Evolutionary conservation across 2,888 invertebrate species (phyloP).

Genomic region (Erebia palarica): DNA sequence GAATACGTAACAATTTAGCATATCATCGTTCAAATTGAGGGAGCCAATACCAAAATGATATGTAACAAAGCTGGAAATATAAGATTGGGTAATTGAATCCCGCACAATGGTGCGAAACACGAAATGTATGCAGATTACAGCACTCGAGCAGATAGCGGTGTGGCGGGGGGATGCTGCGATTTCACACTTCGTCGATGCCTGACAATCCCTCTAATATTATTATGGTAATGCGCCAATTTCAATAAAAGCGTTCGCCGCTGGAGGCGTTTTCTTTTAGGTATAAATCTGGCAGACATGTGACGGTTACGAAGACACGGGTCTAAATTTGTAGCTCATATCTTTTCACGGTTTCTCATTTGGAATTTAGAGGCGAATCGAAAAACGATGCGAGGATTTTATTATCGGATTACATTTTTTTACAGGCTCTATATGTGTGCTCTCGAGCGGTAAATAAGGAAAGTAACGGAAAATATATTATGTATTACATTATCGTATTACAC

Average conservation of each 20-base stretch:
- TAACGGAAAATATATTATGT: conserved; percentile 19
- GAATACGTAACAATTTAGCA: conserved; percentile 38
- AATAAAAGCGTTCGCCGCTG: conserved; percentile 75
- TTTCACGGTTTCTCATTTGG: conserved; percentile 57
- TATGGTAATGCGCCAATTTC: conserved; percentile 81
- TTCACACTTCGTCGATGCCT: conserved; percentile 75
- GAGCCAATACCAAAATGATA: conserved; percentile 42
- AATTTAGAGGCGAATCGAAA: conserved; percentile 54
- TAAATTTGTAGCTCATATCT: conserved; percentile 71
- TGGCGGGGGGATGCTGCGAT: conserved; percentile 67
- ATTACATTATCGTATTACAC: neutral
- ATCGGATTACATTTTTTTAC: conserved; percentile 28
- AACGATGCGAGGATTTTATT: conserved; percentile 42
- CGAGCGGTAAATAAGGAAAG: conserved; percentile 10
- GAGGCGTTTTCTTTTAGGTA: conserved; percentile 70
- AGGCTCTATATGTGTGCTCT: conserved; percentile 9
- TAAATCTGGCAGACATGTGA: conserved; percentile 73
- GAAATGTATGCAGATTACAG: conserved; percentile 65
- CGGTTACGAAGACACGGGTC: conserved; percentile 61
- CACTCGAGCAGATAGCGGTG: conserved; percentile 59
- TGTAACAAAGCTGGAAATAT: conserved; percentile 61
- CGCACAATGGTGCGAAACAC: conserved; percentile 61
- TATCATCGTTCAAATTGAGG: conserved; percentile 40
- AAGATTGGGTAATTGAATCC: conserved; percentile 72
- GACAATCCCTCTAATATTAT: conserved; percentile 81